A percentile compares a stretch with the other conserved stretches of the same genome.
Conservation (phyloP, 1,140 invertebrate genomes). For the Leptonema lineaticorne region DNA sequence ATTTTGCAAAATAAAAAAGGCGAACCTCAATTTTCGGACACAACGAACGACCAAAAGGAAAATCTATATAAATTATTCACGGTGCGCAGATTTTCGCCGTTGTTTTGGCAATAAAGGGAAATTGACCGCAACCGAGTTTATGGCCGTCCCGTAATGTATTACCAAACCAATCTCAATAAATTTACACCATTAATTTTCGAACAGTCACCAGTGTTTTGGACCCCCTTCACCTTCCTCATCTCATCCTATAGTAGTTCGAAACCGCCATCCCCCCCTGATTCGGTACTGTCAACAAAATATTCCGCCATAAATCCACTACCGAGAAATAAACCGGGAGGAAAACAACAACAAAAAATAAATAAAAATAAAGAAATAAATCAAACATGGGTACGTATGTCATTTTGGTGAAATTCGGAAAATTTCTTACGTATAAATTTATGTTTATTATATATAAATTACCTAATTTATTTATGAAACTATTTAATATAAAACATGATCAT, state of each 20-base stretch:
- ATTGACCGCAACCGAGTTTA: constrained; percentile 29
- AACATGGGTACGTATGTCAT: too few species aligned
- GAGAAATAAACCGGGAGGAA: too few species aligned
- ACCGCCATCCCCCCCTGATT: neutral
- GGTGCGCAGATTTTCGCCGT: constrained; percentile 19
- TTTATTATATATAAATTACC: too few species aligned
- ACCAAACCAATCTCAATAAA: constrained; percentile 39
- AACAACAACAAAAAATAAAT: too few species aligned
- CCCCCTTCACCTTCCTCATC: neutral
- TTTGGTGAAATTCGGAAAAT: too few species aligned
- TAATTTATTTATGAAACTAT: too few species aligned
- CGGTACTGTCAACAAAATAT: constrained; percentile 6
- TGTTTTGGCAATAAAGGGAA: constrained; percentile 29
- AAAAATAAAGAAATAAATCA: too few species aligned
- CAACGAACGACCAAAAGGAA: neutral
- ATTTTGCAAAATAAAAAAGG: too few species aligned
- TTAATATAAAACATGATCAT: too few species aligned
- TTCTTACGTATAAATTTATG: too few species aligned
- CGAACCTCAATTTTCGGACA: too few species aligned
- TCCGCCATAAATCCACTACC: neutral
- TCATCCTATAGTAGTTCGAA: neutral
- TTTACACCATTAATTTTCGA: constrained; percentile 35
- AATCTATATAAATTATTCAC: constrained; percentile 28
- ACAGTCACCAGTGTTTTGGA: constrained; percentile 21
- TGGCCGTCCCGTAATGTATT: constrained; percentile 33